A percentile compares a stretch with the other conserved stretches of the same genome.
phyloP scores from a whole-genome alignment of 2,113 vertebrate genomes.

The Tragelaphus imberbis region DNA sequence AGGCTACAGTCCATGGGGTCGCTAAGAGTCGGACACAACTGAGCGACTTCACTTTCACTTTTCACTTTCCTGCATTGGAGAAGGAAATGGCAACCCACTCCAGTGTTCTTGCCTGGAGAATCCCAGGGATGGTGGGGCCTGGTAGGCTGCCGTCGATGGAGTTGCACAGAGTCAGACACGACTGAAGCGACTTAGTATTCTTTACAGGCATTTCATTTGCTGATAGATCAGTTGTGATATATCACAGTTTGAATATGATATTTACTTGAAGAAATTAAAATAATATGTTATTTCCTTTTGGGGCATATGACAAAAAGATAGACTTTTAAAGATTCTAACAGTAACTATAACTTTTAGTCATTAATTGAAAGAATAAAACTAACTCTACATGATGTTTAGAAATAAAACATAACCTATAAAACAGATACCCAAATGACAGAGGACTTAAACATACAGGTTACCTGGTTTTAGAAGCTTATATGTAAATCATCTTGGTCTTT shows the following conservation, averaged over 20 bases:
- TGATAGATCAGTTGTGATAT: background rate
- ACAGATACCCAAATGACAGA: background rate
- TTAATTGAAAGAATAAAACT: background rate
- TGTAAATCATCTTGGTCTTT: background rate
- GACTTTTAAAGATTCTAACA: background rate
- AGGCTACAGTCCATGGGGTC: too few relatives aligned
- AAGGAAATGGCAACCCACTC: too few relatives aligned
- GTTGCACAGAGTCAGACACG: too few relatives aligned
- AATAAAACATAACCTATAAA: background rate
- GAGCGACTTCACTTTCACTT: too few relatives aligned
- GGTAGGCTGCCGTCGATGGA: too few relatives aligned
- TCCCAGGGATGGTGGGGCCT: too few relatives aligned
- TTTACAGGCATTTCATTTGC: conserved; percentile 7
- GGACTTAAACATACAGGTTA: background rate
- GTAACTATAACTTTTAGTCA: background rate
- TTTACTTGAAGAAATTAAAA: background rate
- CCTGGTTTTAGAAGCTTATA: background rate
- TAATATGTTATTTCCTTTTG: background rate
- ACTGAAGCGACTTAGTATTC: background rate
- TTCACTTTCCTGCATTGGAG: too few relatives aligned
- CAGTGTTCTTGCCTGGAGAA: too few relatives aligned
- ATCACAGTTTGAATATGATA: background rate
- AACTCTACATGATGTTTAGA: background rate
- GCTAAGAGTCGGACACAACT: too few relatives aligned
- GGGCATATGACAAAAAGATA: background rate